Conservation (phyloP, 2,888 invertebrate species). For the Deilephila elpenor region DNA sequence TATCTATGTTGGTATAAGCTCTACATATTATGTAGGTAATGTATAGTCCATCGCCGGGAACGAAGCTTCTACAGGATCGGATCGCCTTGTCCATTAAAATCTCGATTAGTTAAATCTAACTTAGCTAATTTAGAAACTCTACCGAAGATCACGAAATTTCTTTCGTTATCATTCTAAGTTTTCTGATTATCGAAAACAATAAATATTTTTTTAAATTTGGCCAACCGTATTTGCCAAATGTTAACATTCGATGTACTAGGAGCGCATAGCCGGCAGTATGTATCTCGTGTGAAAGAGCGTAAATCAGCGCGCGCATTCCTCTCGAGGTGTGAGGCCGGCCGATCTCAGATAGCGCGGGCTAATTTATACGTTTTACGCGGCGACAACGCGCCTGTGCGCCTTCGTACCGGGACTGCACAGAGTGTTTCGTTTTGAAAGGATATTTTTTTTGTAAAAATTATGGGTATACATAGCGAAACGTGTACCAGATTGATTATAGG, state of each 20-base stretch:
- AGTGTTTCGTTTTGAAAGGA: constrained; percentile 28
- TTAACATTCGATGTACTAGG: constrained; percentile 57
- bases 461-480: not conserved
- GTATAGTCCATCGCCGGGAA: too few relatives aligned
- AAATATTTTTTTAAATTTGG: not conserved
- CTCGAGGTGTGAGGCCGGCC: constrained; percentile 83
- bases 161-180: too few relatives aligned
- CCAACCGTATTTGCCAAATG: not conserved
- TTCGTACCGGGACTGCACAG: constrained; percentile 38
- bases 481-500: too few relatives aligned
- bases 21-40: too few relatives aligned
- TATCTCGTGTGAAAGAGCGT: constrained; percentile 70
- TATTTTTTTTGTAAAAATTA: constrained; percentile 30
- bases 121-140: too few relatives aligned
- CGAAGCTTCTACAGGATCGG: too few relatives aligned
- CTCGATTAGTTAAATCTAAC: too few relatives aligned
- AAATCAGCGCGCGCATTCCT: constrained; percentile 76
- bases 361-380: constrained; percentile 84
- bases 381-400: constrained; percentile 75
- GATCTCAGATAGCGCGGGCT: constrained; percentile 79
- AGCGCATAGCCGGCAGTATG: constrained; percentile 62
- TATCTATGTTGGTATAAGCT: too few relatives aligned
- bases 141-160: too few relatives aligned
- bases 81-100: too few relatives aligned
- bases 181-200: too few relatives aligned